Evolutionary conservation across 2,797 vertebrate genomes (phyloP), one percentile per base, ranked within the genome.

Genomic region (Phataginus tetradactyla): DNA sequence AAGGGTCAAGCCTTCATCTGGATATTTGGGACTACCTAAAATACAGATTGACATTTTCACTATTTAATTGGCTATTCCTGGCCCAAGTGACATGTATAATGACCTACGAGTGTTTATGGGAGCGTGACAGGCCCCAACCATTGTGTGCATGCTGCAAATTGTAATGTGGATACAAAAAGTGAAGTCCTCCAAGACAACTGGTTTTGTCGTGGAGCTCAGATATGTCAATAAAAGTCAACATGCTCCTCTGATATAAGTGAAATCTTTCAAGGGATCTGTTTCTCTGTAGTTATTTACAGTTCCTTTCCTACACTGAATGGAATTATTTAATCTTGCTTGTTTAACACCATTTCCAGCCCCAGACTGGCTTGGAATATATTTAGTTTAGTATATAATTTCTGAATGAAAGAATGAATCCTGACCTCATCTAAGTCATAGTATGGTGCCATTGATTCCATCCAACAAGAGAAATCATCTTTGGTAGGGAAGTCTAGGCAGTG

Each of bases 81-180:
- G 25, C 25, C 37, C 80, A 69, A 57, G 59, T 25, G 55, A 74
- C 0, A 9, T 17, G 53, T 29, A 9, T 37, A 81, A 42, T 3
- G 34, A 59, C 55, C n/a, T 79, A 75, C 72, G 17, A 84, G 17
- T 63, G 45, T 17, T 57, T 32, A 25, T 21, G 42, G 66, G 27
- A 72, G 10, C 9, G 45, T 6, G 49, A 9, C n/a, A 69, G 9
- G 17, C 12, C 51, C 25, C 34, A 49, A 20, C 9, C 51, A 51
- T 27, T 51, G 25, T 45, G n/a, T 4, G 29, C 17, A 0, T 45
- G 7, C 66, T 78, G 29, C 69, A 85, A 1, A 87, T 90, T 77
- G 93, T n/a, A 94, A 64, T 1, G n/a, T 90, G 72, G 63, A 83
- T 91, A 51, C 90, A 6, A 93, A 72, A 83, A 87, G 1, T 34